Base-by-base conservation (phyloP, 92 coral and sea anemone species). In the Zoanthus sansibaricus region DNA sequence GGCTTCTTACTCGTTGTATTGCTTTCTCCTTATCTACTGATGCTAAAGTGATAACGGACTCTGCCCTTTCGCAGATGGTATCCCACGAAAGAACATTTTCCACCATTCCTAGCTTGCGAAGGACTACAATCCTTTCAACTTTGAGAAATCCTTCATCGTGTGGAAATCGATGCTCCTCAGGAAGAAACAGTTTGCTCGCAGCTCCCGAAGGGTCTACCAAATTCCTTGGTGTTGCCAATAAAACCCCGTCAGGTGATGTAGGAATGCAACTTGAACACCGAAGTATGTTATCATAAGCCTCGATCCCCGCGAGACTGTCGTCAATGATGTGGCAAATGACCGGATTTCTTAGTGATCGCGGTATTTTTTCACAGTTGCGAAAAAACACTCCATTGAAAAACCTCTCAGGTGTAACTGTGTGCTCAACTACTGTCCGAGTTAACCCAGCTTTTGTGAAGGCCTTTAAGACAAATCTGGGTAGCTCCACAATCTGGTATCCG, bases 71-170 rank as follows among this genome's bases (percentile, higher is more conserved):
- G 71, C 98, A 96, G 66, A 96, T 96, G 13, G 86, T 89, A 76
- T 93, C 87, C 99, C 99, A 96, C 9, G 98, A 84, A 14, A 94
- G 67, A 37, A 88, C 54, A 56, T 89, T 90, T 49, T 92, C 94
- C 48, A 93, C 96, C 99, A 96, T 94, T 79, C 99, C 99, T 1
- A 96, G 95, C 74, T 94, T 92, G 79, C 91, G 89, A 77, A 96
- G 82, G 32, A 93, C 96, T 37, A 90, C 94, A 25, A 93, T 88
- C 83, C 99, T 84, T 82, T 93, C 97, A 77, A 86, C 79, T 62
- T 83, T 90, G 56, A 83, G 83, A 72, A 93, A 93, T 21, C 77
- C 62, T 45, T 91, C 91, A 25, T 96, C 96, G 82, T 75, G 87
- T 82, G 99, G 99, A 88, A 96, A 94, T 30, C 95, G 92, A 75